phyloP scores from a whole-genome alignment of 2,797 vertebrate genomes.

The Cossypha caffra region DNA sequence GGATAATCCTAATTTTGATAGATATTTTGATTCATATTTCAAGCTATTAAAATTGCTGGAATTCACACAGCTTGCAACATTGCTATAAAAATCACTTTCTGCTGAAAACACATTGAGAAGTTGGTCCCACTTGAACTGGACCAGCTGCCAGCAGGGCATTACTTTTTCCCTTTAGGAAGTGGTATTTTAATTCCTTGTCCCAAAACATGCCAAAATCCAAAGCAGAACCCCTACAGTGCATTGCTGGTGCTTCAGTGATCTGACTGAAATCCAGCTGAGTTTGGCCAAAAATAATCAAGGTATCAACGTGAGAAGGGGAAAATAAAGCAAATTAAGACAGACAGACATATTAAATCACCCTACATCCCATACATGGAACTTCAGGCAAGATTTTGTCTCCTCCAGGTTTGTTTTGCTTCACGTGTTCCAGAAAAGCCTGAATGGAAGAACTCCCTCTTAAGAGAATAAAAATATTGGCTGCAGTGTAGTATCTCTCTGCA shows the following conservation, averaged over 20 bases:
- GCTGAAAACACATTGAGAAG: not conserved
- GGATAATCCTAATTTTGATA: not conserved
- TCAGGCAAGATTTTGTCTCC: not conserved
- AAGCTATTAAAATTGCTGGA: not conserved
- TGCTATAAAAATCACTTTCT: not conserved
- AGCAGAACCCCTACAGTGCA: not conserved
- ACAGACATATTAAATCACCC: not conserved
- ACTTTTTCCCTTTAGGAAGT: not conserved
- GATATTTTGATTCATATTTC: not conserved
- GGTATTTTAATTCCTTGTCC: not conserved
- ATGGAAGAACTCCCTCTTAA: not conserved
- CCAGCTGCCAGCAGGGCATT: not conserved
- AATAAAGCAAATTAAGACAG: not conserved
- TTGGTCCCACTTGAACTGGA: not conserved
- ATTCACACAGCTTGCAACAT: not conserved
- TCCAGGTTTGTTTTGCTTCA: accelerated
- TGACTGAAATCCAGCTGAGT: not conserved
- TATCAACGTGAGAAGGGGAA: not conserved
- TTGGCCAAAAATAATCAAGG: not conserved
- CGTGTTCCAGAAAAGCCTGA: not conserved
- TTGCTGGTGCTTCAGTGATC: not conserved
- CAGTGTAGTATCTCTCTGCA: not conserved
- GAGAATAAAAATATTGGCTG: not conserved
- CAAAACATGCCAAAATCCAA: not conserved
- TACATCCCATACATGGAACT: not conserved